Evolutionary conservation across 2,113 vertebrate genomes (phyloP).

Genomic region (Oryzias curvinotus): DNA sequence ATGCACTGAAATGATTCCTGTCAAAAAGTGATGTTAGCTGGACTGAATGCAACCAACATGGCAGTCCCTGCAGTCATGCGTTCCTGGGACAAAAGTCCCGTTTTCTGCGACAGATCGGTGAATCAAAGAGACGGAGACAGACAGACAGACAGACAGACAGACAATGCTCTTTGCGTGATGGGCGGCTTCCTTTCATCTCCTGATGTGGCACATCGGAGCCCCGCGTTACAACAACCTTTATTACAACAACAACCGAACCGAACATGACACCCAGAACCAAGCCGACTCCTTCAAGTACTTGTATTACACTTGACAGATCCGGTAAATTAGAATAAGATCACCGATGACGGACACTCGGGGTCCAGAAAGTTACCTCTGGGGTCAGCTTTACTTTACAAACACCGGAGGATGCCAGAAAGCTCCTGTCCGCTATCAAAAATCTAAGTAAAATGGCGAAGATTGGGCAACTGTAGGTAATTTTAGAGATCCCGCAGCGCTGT

Average conservation of each 20-base stretch:
- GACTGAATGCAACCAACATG: conserved; percentile 42
- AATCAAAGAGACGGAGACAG: conserved; percentile 72
- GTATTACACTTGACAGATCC: conserved; percentile 35
- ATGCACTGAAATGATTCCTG: conserved; percentile 4
- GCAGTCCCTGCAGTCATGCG: conserved; percentile 52
- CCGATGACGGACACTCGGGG: background rate
- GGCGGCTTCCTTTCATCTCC: conserved; percentile 69
- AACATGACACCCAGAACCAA: background rate
- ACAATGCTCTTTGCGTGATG: conserved; percentile 73
- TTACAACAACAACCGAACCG: conserved; percentile 5
- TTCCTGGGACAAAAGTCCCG: conserved; percentile 71
- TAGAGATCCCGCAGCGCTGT: conserved; percentile 59
- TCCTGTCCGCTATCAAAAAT: conserved; percentile 65
- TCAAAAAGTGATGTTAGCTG: conserved; percentile 18
- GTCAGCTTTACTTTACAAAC: background rate
- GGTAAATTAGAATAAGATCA: conserved; percentile 49
- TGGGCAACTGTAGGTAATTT: conserved; percentile 68
- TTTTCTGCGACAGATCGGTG: conserved; percentile 75
- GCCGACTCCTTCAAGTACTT: conserved; percentile 44
- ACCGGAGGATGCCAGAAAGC: conserved; percentile 38
- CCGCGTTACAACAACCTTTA: conserved; percentile 46
- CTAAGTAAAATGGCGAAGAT: conserved; percentile 78
- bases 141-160: conserved; percentile 74
- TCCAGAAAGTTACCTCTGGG: conserved; percentile 23
- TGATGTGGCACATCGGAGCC: conserved; percentile 60